phyloP scores from a whole-genome alignment of 1,140 invertebrate species.

The Galleria mellonella region DNA sequence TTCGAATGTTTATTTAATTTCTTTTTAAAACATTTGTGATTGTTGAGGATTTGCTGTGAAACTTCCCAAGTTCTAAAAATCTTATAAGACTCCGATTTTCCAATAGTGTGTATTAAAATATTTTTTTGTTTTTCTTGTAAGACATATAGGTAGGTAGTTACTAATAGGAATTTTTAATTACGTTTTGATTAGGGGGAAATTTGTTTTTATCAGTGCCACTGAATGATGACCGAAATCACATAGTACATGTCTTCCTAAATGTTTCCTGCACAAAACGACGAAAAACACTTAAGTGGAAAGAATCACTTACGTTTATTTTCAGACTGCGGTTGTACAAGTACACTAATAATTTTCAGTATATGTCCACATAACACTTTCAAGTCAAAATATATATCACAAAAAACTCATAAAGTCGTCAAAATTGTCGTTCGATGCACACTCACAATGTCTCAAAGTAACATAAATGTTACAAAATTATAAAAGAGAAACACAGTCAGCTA shows the following conservation, averaged over 20 bases:
- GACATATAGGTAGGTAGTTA: no score
- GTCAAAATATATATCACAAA: slow-evolving; percentile 21
- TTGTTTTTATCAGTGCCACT: no score
- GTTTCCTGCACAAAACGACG: slow-evolving; percentile 5
- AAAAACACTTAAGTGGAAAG: slow-evolving; percentile 5
- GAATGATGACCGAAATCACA: no score
- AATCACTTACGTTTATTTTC: slow-evolving; percentile 28
- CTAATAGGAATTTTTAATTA: no score
- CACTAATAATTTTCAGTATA: slow-evolving; percentile 12
- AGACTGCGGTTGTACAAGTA: slow-evolving; percentile 13
- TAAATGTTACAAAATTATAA: slow-evolving; percentile 34
- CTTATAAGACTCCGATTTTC: no score
- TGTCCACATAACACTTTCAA: slow-evolving; percentile 28
- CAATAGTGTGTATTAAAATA: no score
- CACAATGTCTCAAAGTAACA: slow-evolving; percentile 20
- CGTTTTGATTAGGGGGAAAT: no score
- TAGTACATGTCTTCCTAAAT: no score
- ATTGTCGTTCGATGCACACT: slow-evolving; percentile 20
- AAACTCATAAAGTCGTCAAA: slow-evolving; percentile 13
- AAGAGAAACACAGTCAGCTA: slow-evolving; percentile 42
- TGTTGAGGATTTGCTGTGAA: no score
- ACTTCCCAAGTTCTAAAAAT: no score
- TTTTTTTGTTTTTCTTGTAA: no score
- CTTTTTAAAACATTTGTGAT: no score
- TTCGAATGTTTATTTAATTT: background rate